These are phyloP conservation scores for Drosophila elegans DNA, from an alignment of 1,140 invertebrate species.

Conservation along the genomic window DNA sequence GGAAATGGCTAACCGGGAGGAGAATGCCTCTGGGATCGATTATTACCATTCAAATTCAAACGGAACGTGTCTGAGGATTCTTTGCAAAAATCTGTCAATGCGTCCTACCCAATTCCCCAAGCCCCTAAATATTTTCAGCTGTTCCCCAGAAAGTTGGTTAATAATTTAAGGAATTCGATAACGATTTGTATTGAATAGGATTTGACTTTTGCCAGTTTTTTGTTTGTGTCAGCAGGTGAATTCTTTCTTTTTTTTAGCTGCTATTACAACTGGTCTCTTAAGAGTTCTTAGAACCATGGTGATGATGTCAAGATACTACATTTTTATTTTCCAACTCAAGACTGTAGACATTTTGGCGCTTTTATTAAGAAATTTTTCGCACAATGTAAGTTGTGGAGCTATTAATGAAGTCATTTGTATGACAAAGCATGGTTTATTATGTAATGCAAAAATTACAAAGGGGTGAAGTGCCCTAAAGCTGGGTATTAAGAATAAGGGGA, in stretches of 20 bases:
- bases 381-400: slow-evolving; percentile 9
- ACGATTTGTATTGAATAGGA: slow-evolving; percentile 13
- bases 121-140: neutral
- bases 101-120: neutral
- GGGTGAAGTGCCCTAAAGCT: neutral
- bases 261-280: neutral
- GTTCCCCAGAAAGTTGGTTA: slow-evolving; percentile 6
- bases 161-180: slow-evolving; percentile 50
- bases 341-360: slow-evolving; percentile 29
- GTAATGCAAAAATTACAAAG: slow-evolving; percentile 16
- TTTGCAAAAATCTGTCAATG: slow-evolving; percentile 24
- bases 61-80: slow-evolving; percentile 70
- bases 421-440: slow-evolving; percentile 66
- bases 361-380: slow-evolving; percentile 54
- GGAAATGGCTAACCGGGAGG: slow-evolving; percentile 1
- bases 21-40: slow-evolving; percentile 83
- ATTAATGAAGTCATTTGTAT: slow-evolving; percentile 78
- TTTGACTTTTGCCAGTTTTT: slow-evolving; percentile 8
- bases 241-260: slow-evolving; percentile 3
- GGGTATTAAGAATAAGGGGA: slow-evolving; percentile 11
- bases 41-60: slow-evolving; percentile 84
- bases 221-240: slow-evolving; percentile 22
- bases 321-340: slow-evolving; percentile 7
- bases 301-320: slow-evolving; percentile 38
- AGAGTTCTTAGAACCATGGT: neutral